phyloP scores from a whole-genome alignment of 2,797 vertebrate genomes.

The Microctenopoma steveboyesi region DNA sequence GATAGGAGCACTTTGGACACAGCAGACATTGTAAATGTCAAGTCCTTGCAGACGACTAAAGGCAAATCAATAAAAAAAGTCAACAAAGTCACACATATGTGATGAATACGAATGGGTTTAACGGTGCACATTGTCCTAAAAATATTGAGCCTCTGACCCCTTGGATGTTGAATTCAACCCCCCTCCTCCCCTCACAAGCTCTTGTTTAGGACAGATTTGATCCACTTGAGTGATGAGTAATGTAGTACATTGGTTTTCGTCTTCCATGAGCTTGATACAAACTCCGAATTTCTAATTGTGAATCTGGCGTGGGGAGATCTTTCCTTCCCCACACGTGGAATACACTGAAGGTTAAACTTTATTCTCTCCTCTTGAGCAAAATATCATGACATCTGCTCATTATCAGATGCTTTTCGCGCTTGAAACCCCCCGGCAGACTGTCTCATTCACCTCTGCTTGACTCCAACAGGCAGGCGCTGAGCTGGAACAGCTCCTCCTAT shows the following conservation, averaged over 20 bases:
- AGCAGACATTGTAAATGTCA: constrained; percentile 10
- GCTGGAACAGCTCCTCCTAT: constrained; percentile 61
- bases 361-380: constrained; percentile 67
- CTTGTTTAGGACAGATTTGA: not conserved
- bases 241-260: constrained; percentile 38
- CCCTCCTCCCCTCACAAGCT: not conserved
- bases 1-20: constrained; percentile 21
- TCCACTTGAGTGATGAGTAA: not conserved
- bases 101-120: not conserved
- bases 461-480: constrained; percentile 60
- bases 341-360: constrained; percentile 64
- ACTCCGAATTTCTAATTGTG: constrained; percentile 36
- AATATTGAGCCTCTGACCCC: not conserved
- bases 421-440: constrained; percentile 66
- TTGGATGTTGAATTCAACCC: constrained; percentile 8
- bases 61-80: constrained; percentile 9
- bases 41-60: not conserved
- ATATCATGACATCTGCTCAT: constrained; percentile 81
- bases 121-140: no score
- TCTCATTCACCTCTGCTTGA: constrained; percentile 75
- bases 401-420: constrained; percentile 66
- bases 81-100: not conserved
- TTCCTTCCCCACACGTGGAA: constrained; percentile 19
- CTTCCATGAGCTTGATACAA: constrained; percentile 50
- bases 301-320: constrained; percentile 30